Evolutionary conservation across 2,113 vertebrate genomes (phyloP).

Genomic region (Sisor rabdophorus): DNA sequence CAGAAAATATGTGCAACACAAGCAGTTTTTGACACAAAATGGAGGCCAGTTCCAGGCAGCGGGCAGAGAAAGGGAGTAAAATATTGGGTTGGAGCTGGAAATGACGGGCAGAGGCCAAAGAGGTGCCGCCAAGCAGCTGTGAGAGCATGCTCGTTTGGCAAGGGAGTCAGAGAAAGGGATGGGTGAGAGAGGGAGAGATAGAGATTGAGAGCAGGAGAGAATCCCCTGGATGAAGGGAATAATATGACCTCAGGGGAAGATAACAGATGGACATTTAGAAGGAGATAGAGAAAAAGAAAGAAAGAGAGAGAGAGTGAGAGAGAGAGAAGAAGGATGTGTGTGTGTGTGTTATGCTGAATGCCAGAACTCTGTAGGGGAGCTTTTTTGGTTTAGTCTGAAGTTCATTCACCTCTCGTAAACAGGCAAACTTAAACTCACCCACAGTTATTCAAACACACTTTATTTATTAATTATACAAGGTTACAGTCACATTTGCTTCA

Average conservation of each 20-base stretch:
- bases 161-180: neutral
- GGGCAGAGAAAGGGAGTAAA: neutral
- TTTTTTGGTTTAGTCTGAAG: conserved; percentile 55
- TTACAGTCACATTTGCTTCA: conserved; percentile 14
- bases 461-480: conserved; percentile 36
- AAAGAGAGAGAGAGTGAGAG: neutral
- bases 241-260: conserved; percentile 72
- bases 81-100: conserved; percentile 14
- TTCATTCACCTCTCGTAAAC: conserved; percentile 21
- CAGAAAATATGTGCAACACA: too few species aligned
- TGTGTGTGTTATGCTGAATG: conserved; percentile 70
- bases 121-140: conserved; percentile 21
- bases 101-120: conserved; percentile 19
- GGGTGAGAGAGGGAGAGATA: neutral
- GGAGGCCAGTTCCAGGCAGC: conserved; percentile 12
- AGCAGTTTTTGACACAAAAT: neutral
- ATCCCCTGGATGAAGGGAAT: conserved; percentile 72
- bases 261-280: conserved; percentile 74
- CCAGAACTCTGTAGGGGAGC: conserved; percentile 63
- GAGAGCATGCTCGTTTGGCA: conserved; percentile 14
- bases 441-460: conserved; percentile 15
- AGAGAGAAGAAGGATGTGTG: neutral
- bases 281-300: conserved; percentile 61
- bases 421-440: conserved; percentile 9
- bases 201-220: conserved; percentile 25